phyloP scores from a whole-genome alignment of 1,140 invertebrate species.

The Drosophila eugracilis region DNA sequence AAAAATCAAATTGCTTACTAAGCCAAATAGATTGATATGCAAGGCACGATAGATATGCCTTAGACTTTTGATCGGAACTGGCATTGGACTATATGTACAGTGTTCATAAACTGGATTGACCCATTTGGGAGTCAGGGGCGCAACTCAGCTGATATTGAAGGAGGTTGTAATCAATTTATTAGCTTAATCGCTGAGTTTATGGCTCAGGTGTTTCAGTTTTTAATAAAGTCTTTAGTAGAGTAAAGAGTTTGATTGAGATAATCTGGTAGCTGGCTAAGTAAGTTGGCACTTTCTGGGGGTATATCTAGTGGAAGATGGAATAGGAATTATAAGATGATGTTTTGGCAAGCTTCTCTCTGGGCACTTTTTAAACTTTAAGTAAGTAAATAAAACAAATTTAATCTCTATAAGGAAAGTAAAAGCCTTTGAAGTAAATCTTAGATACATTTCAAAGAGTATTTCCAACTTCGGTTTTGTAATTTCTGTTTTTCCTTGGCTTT shows the following conservation, averaged over 20 bases:
- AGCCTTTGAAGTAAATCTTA: too few relatives aligned
- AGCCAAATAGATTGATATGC: slow-evolving; percentile 17
- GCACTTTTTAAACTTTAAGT: neutral
- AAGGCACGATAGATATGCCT: slow-evolving; percentile 22
- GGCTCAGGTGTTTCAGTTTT: slow-evolving; percentile 21
- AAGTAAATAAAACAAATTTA: too few relatives aligned
- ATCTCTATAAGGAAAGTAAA: neutral
- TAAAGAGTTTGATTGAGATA: slow-evolving; percentile 11
- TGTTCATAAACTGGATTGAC: slow-evolving; percentile 27
- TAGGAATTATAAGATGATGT: neutral
- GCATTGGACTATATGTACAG: slow-evolving; percentile 18
- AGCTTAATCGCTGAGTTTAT: slow-evolving; percentile 4
- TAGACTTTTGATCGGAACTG: slow-evolving; percentile 32
- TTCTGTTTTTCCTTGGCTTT: neutral
- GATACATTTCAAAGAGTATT: slow-evolving; percentile 8
- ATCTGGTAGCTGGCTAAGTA: slow-evolving; percentile 4
- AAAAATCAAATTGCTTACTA: neutral
- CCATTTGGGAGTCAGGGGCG: slow-evolving; percentile 35
- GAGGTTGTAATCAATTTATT: slow-evolving; percentile 4
- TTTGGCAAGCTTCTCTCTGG: neutral
- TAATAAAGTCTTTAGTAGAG: slow-evolving; percentile 21
- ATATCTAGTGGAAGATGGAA: too few relatives aligned
- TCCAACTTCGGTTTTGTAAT: neutral
- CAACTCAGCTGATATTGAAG: slow-evolving; percentile 9
- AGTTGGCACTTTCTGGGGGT: too few relatives aligned